Evolutionary conservation across 2,113 vertebrate species (phyloP), one percentile per base, ranked within the genome.

Genomic region (Scomber scombrus): DNA sequence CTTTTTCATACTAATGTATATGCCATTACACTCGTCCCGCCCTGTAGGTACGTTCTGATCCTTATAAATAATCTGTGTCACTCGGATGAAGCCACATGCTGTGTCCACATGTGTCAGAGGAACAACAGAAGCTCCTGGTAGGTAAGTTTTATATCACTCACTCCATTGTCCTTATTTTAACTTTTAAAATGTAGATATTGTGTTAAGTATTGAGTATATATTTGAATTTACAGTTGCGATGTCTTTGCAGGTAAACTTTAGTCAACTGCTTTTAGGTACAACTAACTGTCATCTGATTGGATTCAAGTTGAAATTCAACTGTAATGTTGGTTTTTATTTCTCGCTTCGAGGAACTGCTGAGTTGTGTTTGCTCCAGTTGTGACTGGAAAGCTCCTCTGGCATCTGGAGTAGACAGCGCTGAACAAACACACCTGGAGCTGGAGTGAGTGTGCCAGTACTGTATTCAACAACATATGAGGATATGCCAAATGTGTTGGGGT

Each of bases 341-440:
- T 51, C 4, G 19, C 55, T 68, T 21, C 23, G 50, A 64, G 58
- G 47, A 69, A 29, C 34, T 66, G 23, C 50, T 43, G 21, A 76
- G 18, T 79, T 31, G 40, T 14, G 40, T 61, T 29, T 45, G 51
- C 52, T 74, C 19, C 56, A 60, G 69, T 73, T 60, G 71, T 66
- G 65, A 18, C 7, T 19, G 56, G 31, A 18, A 62, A 67, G 71
- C 46, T 79, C 71, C 46, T 64, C 78, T 71, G 78, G 75, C 71
- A 76, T 80, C 67, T 79, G 67, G 65, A 31, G 8, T 7, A 5
- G 11, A 58, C 29, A 5, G 34, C 21, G 11, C 16, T 34, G 55
- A 69, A 61, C 68, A 80, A 77, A 85, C 82, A 66, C 72, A 80
- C 63, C 63, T 80, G 76, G 72, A 78, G 76, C 72, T 60, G 62